Base-by-base conservation (phyloP, 1,140 invertebrate species). In the Drosophila sp. region DNA sequence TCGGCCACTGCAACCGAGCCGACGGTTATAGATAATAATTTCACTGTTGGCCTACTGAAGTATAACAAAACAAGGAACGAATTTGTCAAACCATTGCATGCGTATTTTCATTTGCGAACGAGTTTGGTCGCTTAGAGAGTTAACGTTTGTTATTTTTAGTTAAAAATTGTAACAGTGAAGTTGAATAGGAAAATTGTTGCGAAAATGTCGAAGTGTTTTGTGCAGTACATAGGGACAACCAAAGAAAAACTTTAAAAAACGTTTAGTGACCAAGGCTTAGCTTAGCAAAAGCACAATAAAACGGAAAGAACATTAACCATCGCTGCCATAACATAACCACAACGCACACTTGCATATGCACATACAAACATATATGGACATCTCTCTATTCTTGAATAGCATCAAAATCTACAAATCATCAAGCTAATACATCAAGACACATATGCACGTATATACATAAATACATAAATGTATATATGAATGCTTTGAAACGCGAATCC, bases 11-110 rank as follows among this genome's bases (percentile, higher is more conserved):
- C 56, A 35, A 60, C 41, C 33, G 67, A 72, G 70, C 50, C 70
- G 56, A 62, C 60, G 79, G 83, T 87, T 89, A 89, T 89, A 89
- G 84, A 89, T 89, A 89, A 89, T 84, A 72, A 80, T 89, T 70
- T 75, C 62, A 89, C 84, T 78, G 84, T 79, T 87, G 69, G 64
- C 71, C 44, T 60, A 76, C 69, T 70, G 70, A 89, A 78, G 84
- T 89, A 89, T 89, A 84, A 90, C 84, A 89, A 90, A 80, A 78
- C 84, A 80, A 89, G 84, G 73, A 89, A 72, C 65, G 55, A 84
- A 68, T 63, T 72, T 60, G 77, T 89, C 84, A 89, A 80, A 89
- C 84, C 61, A 44, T 82, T 60, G 69, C 79, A 73, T 86, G 79
- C 83, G 82, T 87, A 78, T 82, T 82, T 86, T 86, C 80, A 72